phyloP scores from a whole-genome alignment of 2,797 vertebrate genomes.

The Bryconaethiops microstoma region DNA sequence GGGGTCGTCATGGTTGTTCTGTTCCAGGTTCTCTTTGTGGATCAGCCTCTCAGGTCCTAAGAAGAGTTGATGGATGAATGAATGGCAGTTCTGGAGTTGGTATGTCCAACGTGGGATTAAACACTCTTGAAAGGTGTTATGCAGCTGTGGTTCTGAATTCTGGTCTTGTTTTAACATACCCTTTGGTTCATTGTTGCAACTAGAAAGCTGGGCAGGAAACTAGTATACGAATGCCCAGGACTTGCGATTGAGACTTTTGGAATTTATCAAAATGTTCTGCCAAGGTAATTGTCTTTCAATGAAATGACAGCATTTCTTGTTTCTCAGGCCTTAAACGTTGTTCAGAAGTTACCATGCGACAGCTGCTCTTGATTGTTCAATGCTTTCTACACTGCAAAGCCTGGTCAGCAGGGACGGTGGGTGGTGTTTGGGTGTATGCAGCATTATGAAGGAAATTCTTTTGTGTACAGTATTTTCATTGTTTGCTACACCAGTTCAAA shows the following conservation, averaged over 20 bases:
- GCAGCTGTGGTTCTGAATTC: too few relatives aligned
- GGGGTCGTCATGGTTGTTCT: slow-evolving; percentile 56
- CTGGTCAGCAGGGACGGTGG: slow-evolving; percentile 58
- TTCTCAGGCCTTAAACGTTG: background rate
- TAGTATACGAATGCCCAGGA: background rate
- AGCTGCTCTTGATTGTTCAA: slow-evolving; percentile 38
- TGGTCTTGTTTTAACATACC: too few relatives aligned
- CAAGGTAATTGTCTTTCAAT: background rate
- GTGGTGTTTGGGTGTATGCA: slow-evolving; percentile 48
- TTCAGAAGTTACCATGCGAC: slow-evolving; percentile 13
- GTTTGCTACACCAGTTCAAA: slow-evolving; percentile 48
- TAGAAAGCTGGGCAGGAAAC: background rate
- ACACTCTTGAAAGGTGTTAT: too few relatives aligned
- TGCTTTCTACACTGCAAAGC: slow-evolving; percentile 56
- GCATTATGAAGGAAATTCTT: slow-evolving; percentile 45
- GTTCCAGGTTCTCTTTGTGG: slow-evolving; percentile 36
- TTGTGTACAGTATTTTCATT: slow-evolving; percentile 63
- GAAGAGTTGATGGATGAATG: background rate
- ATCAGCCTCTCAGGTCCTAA: slow-evolving; percentile 31
- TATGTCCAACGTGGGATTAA: too few relatives aligned
- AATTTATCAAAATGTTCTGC: background rate
- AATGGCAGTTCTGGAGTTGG: background rate
- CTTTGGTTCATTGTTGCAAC: background rate
- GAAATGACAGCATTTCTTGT: background rate
- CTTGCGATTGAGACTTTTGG: background rate